A percentile compares a stretch with the other conserved stretches of the same genome.
These are phyloP conservation scores for Zaprionus obscuricornis DNA, from an alignment of 2,888 invertebrate genomes.

Conservation along the genomic window DNA sequence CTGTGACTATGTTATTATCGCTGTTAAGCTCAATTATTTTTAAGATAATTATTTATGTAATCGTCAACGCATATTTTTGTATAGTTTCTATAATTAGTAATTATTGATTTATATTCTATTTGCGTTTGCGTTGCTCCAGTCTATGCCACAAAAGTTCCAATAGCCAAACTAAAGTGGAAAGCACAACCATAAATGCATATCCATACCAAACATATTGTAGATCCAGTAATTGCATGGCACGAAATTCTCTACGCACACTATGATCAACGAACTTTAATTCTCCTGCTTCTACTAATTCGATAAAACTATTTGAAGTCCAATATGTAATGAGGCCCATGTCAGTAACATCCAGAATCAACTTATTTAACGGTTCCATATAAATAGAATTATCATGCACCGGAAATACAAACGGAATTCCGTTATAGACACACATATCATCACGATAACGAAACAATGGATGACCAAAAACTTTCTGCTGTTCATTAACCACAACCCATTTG, in stretches of 20 bases:
- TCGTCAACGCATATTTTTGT: no score
- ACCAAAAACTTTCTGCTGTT: constrained; percentile 76
- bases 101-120: no score
- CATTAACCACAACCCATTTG: constrained; percentile 69
- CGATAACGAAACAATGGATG: constrained; percentile 67
- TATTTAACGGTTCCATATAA: constrained; percentile 53
- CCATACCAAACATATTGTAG: constrained; percentile 4
- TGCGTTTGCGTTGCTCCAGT: no score
- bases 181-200: constrained; percentile 12
- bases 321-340: constrained; percentile 55
- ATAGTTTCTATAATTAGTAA: no score
- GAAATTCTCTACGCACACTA: constrained; percentile 7
- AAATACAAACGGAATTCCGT: constrained; percentile 69
- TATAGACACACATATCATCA: constrained; percentile 69
- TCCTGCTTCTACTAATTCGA: constrained; percentile 65
- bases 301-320: constrained; percentile 62
- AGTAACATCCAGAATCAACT: constrained; percentile 61
- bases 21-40: no score
- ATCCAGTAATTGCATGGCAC: constrained; percentile 19
- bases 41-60: no score
- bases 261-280: constrained; percentile 40
- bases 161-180: no score
- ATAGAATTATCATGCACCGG: constrained; percentile 76
- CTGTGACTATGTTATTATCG: no score
- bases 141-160: no score